A percentile compares a stretch with the other conserved stretches of the same genome.
phyloP scores from a whole-genome alignment of 2,888 invertebrate species.

The Carcina quercana region DNA sequence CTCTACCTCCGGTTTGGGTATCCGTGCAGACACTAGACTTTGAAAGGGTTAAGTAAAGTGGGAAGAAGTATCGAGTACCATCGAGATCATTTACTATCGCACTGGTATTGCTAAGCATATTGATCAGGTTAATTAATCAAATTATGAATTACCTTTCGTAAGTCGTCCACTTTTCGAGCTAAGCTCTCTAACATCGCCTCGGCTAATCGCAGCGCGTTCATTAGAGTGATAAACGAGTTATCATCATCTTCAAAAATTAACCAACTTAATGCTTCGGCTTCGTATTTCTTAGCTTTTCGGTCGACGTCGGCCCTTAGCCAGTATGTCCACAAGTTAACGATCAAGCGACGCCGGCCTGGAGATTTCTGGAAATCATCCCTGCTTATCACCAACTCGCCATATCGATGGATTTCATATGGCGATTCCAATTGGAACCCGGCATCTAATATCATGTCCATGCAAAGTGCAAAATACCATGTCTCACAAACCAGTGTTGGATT shows the following conservation, averaged over 20 bases:
- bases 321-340: constrained; percentile 57
- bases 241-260: constrained; percentile 30
- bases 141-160: constrained; percentile 47
- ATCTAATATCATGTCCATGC: constrained; percentile 73
- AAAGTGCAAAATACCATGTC: constrained; percentile 74
- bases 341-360: constrained; percentile 40
- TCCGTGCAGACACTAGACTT: too few species aligned
- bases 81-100: too few species aligned
- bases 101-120: too few species aligned
- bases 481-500: constrained; percentile 38
- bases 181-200: constrained; percentile 64
- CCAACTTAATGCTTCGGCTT: constrained; percentile 54
- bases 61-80: too few species aligned
- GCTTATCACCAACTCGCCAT: constrained; percentile 43
- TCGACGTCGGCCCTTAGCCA: constrained; percentile 52
- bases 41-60: too few species aligned
- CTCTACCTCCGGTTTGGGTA: too few species aligned
- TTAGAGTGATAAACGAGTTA: constrained; percentile 36
- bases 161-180: constrained; percentile 59
- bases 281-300: constrained; percentile 49
- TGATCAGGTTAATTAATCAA: too few species aligned
- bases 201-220: constrained; percentile 52
- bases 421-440: constrained; percentile 70
- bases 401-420: constrained; percentile 53
- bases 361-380: constrained; percentile 35